Percentiles rank a stretch among this genome's conserved stretches.
These are phyloP conservation scores for Leptobrachium leishanense DNA, from an alignment of 2,113 vertebrate species.

Conservation along the genomic window DNA sequence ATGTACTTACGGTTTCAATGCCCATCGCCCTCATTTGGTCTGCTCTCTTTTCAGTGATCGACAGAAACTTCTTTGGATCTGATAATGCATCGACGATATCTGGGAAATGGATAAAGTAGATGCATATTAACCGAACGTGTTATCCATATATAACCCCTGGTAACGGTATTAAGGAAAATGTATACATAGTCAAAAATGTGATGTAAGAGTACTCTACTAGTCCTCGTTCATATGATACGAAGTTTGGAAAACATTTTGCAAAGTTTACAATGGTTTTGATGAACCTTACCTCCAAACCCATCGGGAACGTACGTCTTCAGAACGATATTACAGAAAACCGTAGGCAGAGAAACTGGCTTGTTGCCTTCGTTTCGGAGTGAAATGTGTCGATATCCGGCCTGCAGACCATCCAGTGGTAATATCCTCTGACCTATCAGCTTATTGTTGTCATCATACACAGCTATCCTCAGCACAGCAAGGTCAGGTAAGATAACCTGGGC, in stretches of 20 bases:
- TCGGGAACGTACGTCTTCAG: slow-evolving; percentile 98
- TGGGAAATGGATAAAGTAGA: slow-evolving; percentile 52
- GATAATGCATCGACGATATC: slow-evolving; percentile 97
- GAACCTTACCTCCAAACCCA: slow-evolving; percentile 89
- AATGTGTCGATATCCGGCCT: slow-evolving; percentile 96
- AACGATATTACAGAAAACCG: slow-evolving; percentile 97
- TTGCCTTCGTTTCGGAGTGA: slow-evolving; percentile 97
- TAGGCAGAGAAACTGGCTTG: slow-evolving; percentile 93
- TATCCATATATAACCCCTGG: too few relatives aligned
- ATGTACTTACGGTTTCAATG: slow-evolving; percentile 86
- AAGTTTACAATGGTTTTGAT: background rate
- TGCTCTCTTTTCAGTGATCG: slow-evolving; percentile 94
- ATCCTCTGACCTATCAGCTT: slow-evolving; percentile 95
- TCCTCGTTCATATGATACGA: too few relatives aligned
- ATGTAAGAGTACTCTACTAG: too few relatives aligned
- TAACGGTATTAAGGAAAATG: too few relatives aligned
- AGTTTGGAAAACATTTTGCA: too few relatives aligned
- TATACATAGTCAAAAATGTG: too few relatives aligned
- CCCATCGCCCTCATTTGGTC: slow-evolving; percentile 98
- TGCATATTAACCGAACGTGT: background rate
- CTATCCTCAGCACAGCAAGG: slow-evolving; percentile 93
- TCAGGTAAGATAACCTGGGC: slow-evolving; percentile 93
- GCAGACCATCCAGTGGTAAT: slow-evolving; percentile 92
- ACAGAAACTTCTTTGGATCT: slow-evolving; percentile 98
- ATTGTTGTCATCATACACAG: slow-evolving; percentile 95